Percentiles rank a stretch among this genome's conserved stretches.
Evolutionary conservation across 2,888 invertebrate genomes (phyloP).

Genomic region (Panopea generosa): DNA sequence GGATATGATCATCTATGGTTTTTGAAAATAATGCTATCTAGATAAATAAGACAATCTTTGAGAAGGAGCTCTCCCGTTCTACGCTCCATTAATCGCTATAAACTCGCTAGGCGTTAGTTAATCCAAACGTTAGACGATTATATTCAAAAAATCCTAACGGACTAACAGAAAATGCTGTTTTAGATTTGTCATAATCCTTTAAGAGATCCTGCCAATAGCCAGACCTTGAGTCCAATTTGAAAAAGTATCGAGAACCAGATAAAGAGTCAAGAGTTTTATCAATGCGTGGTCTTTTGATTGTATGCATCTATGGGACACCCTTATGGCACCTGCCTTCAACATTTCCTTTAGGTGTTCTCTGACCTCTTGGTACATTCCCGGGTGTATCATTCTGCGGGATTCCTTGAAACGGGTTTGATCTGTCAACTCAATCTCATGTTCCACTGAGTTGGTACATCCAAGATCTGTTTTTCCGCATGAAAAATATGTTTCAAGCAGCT

Average conservation of each 20-base stretch:
- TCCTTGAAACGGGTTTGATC: slow-evolving; percentile 2
- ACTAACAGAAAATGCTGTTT: background rate
- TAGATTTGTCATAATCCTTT: background rate
- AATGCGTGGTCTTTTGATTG: slow-evolving; percentile 8
- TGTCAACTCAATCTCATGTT: background rate
- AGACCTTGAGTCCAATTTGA: background rate
- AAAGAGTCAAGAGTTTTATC: background rate
- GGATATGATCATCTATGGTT: background rate
- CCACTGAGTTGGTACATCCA: background rate
- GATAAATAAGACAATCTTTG: background rate
- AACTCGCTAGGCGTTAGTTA: background rate
- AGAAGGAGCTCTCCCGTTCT: background rate
- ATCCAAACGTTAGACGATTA: background rate
- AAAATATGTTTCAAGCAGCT: background rate
- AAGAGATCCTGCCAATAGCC: background rate
- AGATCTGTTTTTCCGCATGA: background rate
- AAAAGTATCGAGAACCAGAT: background rate
- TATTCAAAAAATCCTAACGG: background rate
- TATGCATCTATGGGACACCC: slow-evolving; percentile 10
- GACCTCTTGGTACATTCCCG: slow-evolving; percentile 29
- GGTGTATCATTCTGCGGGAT: background rate
- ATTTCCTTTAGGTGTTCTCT: slow-evolving; percentile 28
- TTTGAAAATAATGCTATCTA: background rate
- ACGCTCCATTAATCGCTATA: background rate
- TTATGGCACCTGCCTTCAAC: slow-evolving; percentile 21